These are phyloP conservation scores for Alosa sapidissima DNA, from an alignment of 2,797 vertebrate genomes.

Conservation along the genomic window DNA sequence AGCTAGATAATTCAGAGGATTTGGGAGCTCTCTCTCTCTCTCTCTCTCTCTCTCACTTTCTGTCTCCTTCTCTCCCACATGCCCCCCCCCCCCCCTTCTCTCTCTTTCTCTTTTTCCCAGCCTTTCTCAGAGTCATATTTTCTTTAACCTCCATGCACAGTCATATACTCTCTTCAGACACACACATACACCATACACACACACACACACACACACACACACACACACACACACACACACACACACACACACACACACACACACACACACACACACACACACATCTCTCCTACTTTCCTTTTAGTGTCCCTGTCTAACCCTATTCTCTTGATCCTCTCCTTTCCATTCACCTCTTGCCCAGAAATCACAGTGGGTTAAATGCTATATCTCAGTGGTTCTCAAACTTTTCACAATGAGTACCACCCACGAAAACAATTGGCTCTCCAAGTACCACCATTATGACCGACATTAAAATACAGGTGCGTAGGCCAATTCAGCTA, in stretches of 20 bases:
- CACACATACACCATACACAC: too few species aligned
- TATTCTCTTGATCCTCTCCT: neutral
- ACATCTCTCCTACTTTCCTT: neutral
- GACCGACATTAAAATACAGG: too few species aligned
- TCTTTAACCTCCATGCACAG: too few species aligned
- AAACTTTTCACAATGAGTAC: too few species aligned
- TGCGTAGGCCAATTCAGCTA: too few species aligned
- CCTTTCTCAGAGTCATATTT: neutral
- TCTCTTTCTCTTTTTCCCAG: conserved; percentile 4
- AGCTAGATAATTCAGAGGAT: conserved; percentile 65
- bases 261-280: neutral
- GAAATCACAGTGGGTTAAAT: conserved; percentile 16
- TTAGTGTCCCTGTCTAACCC: neutral
- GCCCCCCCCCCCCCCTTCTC: neutral
- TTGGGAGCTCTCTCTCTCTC: conserved; percentile 45
- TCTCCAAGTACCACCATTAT: too few species aligned
- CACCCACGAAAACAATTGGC: too few species aligned
- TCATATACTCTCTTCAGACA: too few species aligned
- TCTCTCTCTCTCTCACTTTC: neutral
- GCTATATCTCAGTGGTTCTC: neutral
- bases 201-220: neutral
- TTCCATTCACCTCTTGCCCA: neutral
- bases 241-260: neutral
- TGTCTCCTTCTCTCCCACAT: neutral
- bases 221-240: neutral